A percentile compares a stretch with the other conserved stretches of the same genome.
Evolutionary conservation across 1,140 invertebrate genomes (phyloP).

Genomic region (Holotrichia oblita): DNA sequence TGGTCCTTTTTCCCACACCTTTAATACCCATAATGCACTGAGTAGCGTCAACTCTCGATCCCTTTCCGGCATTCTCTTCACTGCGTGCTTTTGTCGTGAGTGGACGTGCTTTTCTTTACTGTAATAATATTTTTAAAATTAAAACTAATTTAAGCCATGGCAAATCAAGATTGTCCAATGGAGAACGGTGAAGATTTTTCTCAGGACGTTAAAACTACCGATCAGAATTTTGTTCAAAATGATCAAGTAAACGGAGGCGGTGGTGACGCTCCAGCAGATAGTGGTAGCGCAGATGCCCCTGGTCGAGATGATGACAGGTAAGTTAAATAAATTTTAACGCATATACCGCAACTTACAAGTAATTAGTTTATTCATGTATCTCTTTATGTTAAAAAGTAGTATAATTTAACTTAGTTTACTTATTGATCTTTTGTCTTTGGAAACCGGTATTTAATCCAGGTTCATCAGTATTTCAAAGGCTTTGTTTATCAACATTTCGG

Average conservation of each 20-base stretch:
- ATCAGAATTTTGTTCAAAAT: conserved; percentile 55
- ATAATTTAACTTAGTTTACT: conserved; percentile 5
- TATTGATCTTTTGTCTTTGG: conserved; percentile 24
- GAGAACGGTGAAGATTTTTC: conserved; percentile 73
- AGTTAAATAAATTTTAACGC: conserved; percentile 44
- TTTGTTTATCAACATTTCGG: conserved; percentile 23
- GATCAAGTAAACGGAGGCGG: conserved; percentile 69
- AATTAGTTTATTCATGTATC: neutral
- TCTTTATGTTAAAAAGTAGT: conserved; percentile 20
- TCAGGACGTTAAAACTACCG: conserved; percentile 68
- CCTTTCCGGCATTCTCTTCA: conserved; percentile 47
- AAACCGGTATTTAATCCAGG: conserved; percentile 49
- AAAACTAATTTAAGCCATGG: conserved; percentile 48
- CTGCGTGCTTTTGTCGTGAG: conserved; percentile 45
- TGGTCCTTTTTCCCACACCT: conserved; percentile 39
- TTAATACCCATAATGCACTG: conserved; percentile 43
- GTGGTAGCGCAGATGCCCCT: conserved; percentile 71
- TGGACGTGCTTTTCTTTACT: conserved; percentile 44
- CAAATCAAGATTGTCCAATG: conserved; percentile 60
- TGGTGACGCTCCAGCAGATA: conserved; percentile 68
- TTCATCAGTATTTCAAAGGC: conserved; percentile 47
- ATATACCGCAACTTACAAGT: conserved; percentile 22
- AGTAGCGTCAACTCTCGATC: conserved; percentile 32
- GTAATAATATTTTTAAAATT: conserved; percentile 24
- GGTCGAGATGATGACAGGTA: conserved; percentile 81